Percentiles rank a stretch among this genome's conserved stretches.
Evolutionary conservation across 2,113 vertebrate genomes (phyloP).

Genomic region (Psittacara wagleri): DNA sequence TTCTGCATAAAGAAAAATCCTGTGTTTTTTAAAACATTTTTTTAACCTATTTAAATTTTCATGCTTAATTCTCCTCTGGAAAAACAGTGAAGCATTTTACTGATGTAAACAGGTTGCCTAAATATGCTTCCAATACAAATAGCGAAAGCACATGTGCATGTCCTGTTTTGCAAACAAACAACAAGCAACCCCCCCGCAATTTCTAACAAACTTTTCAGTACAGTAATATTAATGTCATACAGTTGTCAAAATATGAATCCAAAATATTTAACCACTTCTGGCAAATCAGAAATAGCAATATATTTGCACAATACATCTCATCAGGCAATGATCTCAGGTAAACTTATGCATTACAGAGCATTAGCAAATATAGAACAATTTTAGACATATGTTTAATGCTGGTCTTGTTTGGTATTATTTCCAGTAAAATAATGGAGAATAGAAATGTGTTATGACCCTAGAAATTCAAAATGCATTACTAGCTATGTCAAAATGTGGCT

Average conservation of each 20-base stretch:
- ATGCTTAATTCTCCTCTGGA: neutral
- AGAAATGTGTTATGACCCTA: neutral
- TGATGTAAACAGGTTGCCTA: neutral
- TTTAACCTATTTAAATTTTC: neutral
- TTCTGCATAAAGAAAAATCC: neutral
- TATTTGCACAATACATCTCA: neutral
- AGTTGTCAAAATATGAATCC: neutral
- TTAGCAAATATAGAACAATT: neutral
- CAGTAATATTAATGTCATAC: neutral
- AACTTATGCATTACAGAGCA: neutral
- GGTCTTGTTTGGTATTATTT: neutral
- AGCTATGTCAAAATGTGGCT: neutral
- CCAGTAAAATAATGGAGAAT: neutral
- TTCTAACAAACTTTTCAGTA: neutral
- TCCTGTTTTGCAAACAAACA: neutral
- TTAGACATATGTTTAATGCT: neutral
- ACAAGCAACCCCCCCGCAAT: rapidly evolving
- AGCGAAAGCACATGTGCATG: neutral
- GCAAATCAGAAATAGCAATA: neutral
- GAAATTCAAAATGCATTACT: neutral
- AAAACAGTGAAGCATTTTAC: neutral
- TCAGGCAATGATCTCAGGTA: neutral
- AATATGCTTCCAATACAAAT: neutral
- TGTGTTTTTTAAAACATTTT: neutral
- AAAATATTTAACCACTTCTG: neutral